Evolutionary conservation across 2,797 vertebrate genomes (phyloP).

Genomic region (Syngnathus acus): DNA sequence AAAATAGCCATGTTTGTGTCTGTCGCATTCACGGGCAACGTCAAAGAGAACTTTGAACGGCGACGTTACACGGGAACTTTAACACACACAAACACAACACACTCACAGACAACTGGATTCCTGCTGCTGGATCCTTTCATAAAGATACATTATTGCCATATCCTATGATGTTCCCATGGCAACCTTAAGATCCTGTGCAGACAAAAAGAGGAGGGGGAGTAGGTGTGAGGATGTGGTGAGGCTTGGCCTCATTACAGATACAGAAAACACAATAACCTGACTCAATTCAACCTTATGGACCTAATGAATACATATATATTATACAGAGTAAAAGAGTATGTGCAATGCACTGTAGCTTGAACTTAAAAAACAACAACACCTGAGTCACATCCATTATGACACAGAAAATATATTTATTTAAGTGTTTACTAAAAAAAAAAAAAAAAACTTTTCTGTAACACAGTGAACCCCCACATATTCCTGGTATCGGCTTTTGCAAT

Average conservation of each 20-base stretch:
- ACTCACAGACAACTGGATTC: not conserved
- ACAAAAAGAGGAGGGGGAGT: conserved; percentile 10
- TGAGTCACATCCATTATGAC: not conserved
- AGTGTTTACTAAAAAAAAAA: not conserved
- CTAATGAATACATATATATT: not conserved
- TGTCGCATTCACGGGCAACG: not conserved
- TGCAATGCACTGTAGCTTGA: no score
- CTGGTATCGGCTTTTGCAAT: not conserved
- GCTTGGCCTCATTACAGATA: not conserved
- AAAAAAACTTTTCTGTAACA: not conserved
- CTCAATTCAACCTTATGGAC: not conserved
- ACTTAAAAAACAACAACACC: not conserved
- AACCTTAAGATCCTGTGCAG: conserved; percentile 29
- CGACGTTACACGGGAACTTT: conserved; percentile 4
- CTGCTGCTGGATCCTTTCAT: conserved; percentile 9
- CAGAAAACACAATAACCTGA: not conserved
- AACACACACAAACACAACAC: not conserved
- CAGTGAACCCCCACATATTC: not conserved
- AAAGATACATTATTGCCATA: conserved; percentile 6
- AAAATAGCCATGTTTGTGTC: conserved; percentile 7
- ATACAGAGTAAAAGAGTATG: no score
- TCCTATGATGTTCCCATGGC: conserved; percentile 29
- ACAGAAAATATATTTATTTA: not conserved
- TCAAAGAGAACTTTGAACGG: conserved; percentile 2
- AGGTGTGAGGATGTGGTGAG: conserved; percentile 3